A percentile compares a stretch with the other conserved stretches of the same genome.
These are phyloP conservation scores for Paralinhomoeus sp. DNA, from an alignment of 2,888 invertebrate genomes.

Conservation along the genomic window DNA sequence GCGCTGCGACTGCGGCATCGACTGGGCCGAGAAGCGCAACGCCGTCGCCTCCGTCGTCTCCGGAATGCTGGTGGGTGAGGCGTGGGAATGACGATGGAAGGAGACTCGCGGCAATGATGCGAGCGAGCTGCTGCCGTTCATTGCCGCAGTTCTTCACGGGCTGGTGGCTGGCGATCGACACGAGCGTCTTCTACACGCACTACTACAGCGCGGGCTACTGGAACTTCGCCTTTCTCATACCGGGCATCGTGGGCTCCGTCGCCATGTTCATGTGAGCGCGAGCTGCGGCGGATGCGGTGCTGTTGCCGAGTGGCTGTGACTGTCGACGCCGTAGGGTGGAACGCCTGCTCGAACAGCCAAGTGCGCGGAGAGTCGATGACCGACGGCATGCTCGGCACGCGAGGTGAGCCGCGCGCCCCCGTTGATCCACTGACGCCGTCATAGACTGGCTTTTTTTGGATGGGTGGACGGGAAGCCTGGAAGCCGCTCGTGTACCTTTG, in stretches of 20 bases:
- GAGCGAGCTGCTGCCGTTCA: no score
- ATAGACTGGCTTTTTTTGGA: no score
- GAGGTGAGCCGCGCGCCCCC: constrained; percentile 42
- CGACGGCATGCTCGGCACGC: constrained; percentile 39
- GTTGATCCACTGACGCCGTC: no score
- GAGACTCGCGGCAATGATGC: no score
- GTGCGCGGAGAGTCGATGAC: constrained; percentile 39
- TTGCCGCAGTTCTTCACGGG: constrained; percentile 70
- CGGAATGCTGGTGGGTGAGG: constrained; percentile 49
- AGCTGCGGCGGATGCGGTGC: constrained; percentile 6
- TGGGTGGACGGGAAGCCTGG: no score
- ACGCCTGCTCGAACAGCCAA: constrained; percentile 82
- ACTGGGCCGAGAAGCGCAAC: constrained; percentile 62
- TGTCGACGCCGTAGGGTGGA: constrained; percentile 42
- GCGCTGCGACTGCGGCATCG: constrained; percentile 31
- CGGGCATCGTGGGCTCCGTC: constrained; percentile 75
- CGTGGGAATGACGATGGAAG: no score
- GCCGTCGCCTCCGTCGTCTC: constrained; percentile 58
- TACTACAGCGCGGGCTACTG: constrained; percentile 22
- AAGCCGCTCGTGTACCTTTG: no score
- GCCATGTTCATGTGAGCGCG: constrained; percentile 62
- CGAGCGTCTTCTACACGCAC: constrained; percentile 50
- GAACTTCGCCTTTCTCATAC: constrained; percentile 51
- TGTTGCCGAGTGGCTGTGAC: neutral
- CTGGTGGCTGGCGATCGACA: constrained; percentile 96